These are phyloP conservation scores for Alosa sapidissima DNA, from an alignment of 2,797 vertebrate genomes.

Conservation along the genomic window DNA sequence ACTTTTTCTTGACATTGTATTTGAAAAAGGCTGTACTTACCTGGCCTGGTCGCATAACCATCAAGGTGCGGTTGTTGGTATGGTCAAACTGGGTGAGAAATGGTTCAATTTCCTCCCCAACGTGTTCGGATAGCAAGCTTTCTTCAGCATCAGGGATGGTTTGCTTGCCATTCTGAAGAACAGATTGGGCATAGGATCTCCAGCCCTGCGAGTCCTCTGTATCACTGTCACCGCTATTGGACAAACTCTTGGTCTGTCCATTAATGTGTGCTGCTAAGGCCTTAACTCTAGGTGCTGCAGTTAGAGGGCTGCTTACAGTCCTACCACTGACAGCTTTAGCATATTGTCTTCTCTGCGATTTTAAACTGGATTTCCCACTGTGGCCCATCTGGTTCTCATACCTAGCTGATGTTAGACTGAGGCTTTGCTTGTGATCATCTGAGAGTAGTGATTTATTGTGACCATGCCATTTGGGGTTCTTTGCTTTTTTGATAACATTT, in stretches of 20 bases:
- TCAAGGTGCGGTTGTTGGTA: slow-evolving; percentile 65
- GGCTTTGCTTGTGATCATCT: slow-evolving; percentile 47
- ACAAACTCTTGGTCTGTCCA: slow-evolving; percentile 54
- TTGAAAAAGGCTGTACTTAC: slow-evolving; percentile 50
- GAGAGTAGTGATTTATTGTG: slow-evolving; percentile 55
- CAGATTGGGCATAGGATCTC: slow-evolving; percentile 63
- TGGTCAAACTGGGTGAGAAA: slow-evolving; percentile 68
- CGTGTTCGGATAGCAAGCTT: slow-evolving; percentile 33
- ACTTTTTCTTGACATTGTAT: too few species aligned
- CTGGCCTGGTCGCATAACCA: slow-evolving; percentile 76
- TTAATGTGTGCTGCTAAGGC: slow-evolving; percentile 56
- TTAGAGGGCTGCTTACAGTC: slow-evolving; percentile 32
- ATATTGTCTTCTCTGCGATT: slow-evolving; percentile 65
- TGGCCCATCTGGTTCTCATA: slow-evolving; percentile 57
- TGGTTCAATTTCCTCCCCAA: slow-evolving; percentile 59
- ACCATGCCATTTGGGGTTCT: slow-evolving; percentile 61
- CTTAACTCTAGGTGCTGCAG: slow-evolving; percentile 9
- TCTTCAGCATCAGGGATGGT: neutral
- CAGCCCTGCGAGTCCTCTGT: slow-evolving; percentile 64
- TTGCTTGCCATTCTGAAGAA: slow-evolving; percentile 56
- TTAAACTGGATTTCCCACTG: slow-evolving; percentile 66
- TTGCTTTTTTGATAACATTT: slow-evolving; percentile 57
- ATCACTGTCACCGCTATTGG: slow-evolving; percentile 45
- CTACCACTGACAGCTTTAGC: slow-evolving; percentile 45
- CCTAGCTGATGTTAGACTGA: slow-evolving; percentile 53